Evolutionary conservation across 2,888 invertebrate species (phyloP), one percentile per base, ranked within the genome.

Genomic region (Drosophila lacicola): DNA sequence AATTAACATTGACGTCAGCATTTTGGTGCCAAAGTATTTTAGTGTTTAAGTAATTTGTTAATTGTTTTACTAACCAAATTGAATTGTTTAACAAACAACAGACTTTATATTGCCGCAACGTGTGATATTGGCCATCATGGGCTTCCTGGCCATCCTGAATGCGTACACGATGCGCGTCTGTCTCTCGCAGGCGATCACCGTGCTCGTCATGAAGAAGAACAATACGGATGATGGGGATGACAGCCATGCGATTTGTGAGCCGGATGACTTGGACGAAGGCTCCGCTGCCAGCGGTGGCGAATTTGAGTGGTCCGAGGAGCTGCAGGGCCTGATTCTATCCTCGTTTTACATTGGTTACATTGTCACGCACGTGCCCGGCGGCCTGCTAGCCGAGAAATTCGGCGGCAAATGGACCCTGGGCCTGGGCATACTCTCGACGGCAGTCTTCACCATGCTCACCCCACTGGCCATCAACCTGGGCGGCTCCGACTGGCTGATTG

Each of bases 311-410:
- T 94, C 94, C 55, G 95, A 95, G 90, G 92, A 94, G 61, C 94
- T 95, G 2, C 96, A 96, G 92, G 97, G 97, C 0, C 92, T 96
- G 41, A 96, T 97, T 45, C 93, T 97, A 3, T 96, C 96, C 50
- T 95, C 96, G 0, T 97, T 97, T 92, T 97, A 96, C 93, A 97
- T 96, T 93, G 97, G 97, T 2, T 97, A 97, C 92, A 95, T 97
- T 1, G 66, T 96, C 0, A 96, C 97, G 0, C 97, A 97, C 88
- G 91, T 97, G 33, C 97, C 97, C 0, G 97, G 97, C 46, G 97
- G 97, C 58, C 93, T 96, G 55, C 89, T 97, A 39, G 96, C 97
- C 0, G 96, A 96, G 83, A 94, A 94, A 75, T 96, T 96, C 75
- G 98, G 98, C 19, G 98, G 97, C 14, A 97, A 97, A 91, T 96